Evolutionary conservation across 2,888 invertebrate species (phyloP).

Genomic region (Callimorpha dominula): DNA sequence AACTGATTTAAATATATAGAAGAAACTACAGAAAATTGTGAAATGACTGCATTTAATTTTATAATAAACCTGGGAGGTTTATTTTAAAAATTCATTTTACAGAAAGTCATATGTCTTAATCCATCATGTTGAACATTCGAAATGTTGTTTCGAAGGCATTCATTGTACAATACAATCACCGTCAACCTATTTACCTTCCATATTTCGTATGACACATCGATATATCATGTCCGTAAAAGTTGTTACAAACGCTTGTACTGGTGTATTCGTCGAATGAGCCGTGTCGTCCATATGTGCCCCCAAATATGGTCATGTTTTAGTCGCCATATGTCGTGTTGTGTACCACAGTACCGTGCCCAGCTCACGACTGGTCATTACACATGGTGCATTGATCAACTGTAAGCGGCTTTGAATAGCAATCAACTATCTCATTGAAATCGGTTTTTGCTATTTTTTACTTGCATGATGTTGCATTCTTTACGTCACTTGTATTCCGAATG

Average conservation of each 20-base stretch:
- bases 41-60: no score
- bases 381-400: constrained; percentile 79
- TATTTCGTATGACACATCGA: constrained; percentile 47
- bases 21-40: no score
- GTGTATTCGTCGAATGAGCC: constrained; percentile 66
- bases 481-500: constrained; percentile 42
- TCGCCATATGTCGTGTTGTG: constrained; percentile 75
- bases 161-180: constrained; percentile 29
- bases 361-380: constrained; percentile 65
- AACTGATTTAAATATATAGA: no score
- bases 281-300: constrained; percentile 71
- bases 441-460: constrained; percentile 46
- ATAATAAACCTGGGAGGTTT: background rate
- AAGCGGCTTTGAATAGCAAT: constrained; percentile 72
- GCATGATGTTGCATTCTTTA: constrained; percentile 52
- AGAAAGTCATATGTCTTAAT: constrained; percentile 26
- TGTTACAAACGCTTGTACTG: constrained; percentile 57
- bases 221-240: constrained; percentile 59
- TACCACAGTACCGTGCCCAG: constrained; percentile 62
- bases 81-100: constrained; percentile 5
- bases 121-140: constrained; percentile 34
- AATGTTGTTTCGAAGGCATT: constrained; percentile 40
- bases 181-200: constrained; percentile 37
- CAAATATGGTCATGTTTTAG: constrained; percentile 77
- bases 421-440: constrained; percentile 65